Evolutionary conservation across 2,113 vertebrate species (phyloP).

Genomic region (Mellivora capensis): DNA sequence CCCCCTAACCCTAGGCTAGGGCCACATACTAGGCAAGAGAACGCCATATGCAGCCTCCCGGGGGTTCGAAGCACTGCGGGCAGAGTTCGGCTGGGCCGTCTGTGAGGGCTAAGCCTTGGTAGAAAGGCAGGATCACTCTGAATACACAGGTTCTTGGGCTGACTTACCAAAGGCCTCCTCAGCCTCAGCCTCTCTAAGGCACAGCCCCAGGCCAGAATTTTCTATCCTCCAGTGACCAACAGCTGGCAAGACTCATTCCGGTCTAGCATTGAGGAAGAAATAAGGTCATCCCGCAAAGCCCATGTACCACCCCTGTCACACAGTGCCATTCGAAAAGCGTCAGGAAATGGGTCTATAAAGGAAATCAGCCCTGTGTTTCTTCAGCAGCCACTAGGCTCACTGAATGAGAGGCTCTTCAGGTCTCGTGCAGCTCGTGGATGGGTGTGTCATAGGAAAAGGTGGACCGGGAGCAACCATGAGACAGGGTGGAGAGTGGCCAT

Average conservation of each 20-base stretch:
- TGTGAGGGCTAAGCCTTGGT: neutral
- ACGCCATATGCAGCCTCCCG: accelerated
- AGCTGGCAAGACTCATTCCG: neutral
- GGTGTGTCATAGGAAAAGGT: neutral
- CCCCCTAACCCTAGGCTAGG: neutral
- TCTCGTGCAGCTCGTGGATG: neutral
- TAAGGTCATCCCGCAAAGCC: neutral
- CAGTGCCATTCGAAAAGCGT: neutral
- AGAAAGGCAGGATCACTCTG: neutral
- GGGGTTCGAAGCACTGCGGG: accelerated
- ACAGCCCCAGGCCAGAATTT: neutral
- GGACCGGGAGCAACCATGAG: neutral
- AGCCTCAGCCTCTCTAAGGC: neutral
- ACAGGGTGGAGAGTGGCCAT: neutral
- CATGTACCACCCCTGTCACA: neutral
- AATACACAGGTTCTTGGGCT: neutral
- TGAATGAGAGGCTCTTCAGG: neutral
- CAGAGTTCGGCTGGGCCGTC: neutral
- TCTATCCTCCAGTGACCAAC: neutral
- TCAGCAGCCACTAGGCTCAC: neutral
- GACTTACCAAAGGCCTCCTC: too few species aligned
- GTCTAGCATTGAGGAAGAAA: neutral
- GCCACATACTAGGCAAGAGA: accelerated
- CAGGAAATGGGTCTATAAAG: neutral
- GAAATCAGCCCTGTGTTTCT: neutral